Evolutionary conservation across 2,888 invertebrate genomes (phyloP).

Genomic region (Salpingus planirostris): DNA sequence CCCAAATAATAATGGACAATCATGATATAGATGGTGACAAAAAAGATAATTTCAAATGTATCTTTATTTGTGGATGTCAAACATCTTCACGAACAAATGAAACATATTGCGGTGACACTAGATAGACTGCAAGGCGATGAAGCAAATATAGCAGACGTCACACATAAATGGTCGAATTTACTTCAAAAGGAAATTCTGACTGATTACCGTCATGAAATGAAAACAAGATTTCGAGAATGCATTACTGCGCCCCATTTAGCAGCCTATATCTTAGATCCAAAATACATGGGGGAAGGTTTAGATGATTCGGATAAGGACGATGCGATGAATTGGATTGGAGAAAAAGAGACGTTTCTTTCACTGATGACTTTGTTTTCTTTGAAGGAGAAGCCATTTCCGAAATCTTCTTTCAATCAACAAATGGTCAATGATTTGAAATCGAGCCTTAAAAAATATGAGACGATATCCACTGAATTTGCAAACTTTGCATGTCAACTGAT

Average conservation of each 20-base stretch:
- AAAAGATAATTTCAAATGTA: neutral
- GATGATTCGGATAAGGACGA: too few species aligned
- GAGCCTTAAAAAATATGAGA: neutral
- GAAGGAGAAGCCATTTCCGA: neutral
- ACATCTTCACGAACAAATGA: neutral
- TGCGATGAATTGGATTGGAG: neutral
- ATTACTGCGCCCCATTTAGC: neutral
- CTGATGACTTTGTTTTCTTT: neutral
- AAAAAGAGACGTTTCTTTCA: neutral
- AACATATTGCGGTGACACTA: neutral
- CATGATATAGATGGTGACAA: neutral
- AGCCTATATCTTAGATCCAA: neutral
- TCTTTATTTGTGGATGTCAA: neutral
- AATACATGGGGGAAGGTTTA: too few species aligned
- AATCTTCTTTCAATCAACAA: neutral
- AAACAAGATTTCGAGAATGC: neutral
- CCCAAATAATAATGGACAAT: neutral
- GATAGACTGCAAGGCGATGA: neutral
- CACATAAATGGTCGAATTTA: neutral
- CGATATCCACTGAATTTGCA: neutral
- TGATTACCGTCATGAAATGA: neutral
- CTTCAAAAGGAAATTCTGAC: neutral
- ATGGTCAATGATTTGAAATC: neutral
- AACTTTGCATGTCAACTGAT: neutral
- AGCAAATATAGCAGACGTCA: neutral